These are phyloP conservation scores for Seira musarum DNA, from an alignment of 2,888 invertebrate genomes.

Conservation along the genomic window DNA sequence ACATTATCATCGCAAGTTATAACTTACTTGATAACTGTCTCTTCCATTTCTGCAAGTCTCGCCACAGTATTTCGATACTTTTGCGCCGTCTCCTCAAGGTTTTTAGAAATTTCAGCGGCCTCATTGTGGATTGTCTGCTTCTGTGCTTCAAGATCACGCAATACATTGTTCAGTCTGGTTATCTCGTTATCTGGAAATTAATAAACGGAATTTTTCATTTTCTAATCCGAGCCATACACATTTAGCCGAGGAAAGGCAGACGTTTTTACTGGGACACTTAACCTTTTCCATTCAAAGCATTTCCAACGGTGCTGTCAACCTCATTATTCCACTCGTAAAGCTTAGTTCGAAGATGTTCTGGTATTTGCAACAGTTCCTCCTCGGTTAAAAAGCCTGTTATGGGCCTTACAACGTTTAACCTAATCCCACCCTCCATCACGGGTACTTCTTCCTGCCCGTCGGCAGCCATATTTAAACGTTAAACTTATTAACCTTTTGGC, in stretches of 20 bases:
- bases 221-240: too few species aligned
- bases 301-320: neutral
- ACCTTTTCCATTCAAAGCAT: slow-evolving; percentile 25
- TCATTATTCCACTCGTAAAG: slow-evolving; percentile 38
- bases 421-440: neutral
- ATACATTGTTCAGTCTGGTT: neutral
- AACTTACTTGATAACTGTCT: slow-evolving; percentile 30
- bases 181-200: slow-evolving; percentile 8
- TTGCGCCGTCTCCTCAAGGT: slow-evolving; percentile 40
- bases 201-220: too few species aligned
- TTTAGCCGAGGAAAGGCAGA: too few species aligned
- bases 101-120: neutral
- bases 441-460: slow-evolving; percentile 9
- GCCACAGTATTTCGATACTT: slow-evolving; percentile 34
- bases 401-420: neutral
- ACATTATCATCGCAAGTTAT: too few species aligned
- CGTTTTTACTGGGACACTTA: too few species aligned
- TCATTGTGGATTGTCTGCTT: slow-evolving; percentile 27
- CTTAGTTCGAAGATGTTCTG: slow-evolving; percentile 35
- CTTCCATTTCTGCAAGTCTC: slow-evolving; percentile 40
- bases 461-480: too few species aligned
- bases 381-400: slow-evolving; percentile 38
- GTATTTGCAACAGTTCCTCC: slow-evolving; percentile 37
- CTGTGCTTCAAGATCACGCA: slow-evolving; percentile 2
- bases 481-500: too few species aligned